These are phyloP conservation scores for Stenchaetothrips biformis DNA, from an alignment of 2,888 invertebrate species.

Conservation along the genomic window DNA sequence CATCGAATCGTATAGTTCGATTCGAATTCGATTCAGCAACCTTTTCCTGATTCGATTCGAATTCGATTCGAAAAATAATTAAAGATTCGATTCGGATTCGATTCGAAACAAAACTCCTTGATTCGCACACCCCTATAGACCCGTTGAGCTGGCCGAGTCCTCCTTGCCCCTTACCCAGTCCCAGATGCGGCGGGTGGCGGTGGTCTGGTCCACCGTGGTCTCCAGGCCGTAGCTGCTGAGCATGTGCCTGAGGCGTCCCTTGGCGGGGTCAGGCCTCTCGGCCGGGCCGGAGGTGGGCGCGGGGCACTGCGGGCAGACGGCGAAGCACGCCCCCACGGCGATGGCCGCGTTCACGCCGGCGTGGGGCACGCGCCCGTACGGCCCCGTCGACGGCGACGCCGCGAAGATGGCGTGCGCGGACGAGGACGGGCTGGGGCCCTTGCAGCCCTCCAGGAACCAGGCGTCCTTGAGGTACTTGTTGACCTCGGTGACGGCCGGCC, in stretches of 20 bases:
- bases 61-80: no score
- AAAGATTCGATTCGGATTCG: no score
- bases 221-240: slow-evolving; percentile 60
- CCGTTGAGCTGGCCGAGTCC: slow-evolving; percentile 30
- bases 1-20: no score
- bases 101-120: background rate
- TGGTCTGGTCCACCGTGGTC: slow-evolving; percentile 57
- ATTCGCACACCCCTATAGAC: slow-evolving; percentile 30
- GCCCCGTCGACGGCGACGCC: slow-evolving; percentile 47
- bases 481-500: slow-evolving; percentile 57
- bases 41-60: no score
- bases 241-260: slow-evolving; percentile 51
- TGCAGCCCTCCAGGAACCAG: slow-evolving; percentile 49
- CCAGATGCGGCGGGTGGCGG: slow-evolving; percentile 57
- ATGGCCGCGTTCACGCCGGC: slow-evolving; percentile 22
- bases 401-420: slow-evolving; percentile 12
- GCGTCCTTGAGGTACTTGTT: slow-evolving; percentile 57
- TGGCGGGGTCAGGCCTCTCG: slow-evolving; percentile 37
- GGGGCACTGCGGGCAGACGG: background rate
- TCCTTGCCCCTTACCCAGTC: slow-evolving; percentile 57
- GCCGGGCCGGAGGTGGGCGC: slow-evolving; percentile 12
- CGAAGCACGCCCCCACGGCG: slow-evolving; percentile 21
- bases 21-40: no score
- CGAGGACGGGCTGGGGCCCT: slow-evolving; percentile 1
- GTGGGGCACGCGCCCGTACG: slow-evolving; percentile 43